Evolutionary conservation across 1,140 invertebrate genomes (phyloP).

Genomic region (Cotesia vestalis): DNA sequence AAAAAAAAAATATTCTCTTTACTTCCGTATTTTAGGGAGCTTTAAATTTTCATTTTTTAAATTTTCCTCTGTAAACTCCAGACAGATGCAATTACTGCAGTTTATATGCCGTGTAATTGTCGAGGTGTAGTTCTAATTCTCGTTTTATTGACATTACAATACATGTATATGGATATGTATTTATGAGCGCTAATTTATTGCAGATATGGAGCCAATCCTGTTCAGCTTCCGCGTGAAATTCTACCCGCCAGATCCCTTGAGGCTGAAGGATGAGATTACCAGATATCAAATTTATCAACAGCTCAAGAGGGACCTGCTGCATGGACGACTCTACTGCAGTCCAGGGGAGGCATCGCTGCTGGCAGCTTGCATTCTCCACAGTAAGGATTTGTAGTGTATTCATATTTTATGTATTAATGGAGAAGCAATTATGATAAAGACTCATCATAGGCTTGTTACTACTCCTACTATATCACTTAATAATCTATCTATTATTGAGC

Average conservation of each 20-base stretch:
- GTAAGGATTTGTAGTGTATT: slow-evolving; percentile 66
- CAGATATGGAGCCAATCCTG: slow-evolving; percentile 85
- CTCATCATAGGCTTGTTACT: neutral
- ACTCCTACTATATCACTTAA: neutral
- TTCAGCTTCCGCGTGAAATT: slow-evolving; percentile 95
- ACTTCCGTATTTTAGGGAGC: too few species aligned
- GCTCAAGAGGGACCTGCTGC: slow-evolving; percentile 90
- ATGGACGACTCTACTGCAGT: slow-evolving; percentile 93
- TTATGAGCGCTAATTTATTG: slow-evolving; percentile 40
- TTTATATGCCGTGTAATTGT: too few species aligned
- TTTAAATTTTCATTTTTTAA: too few species aligned
- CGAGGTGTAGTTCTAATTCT: too few species aligned
- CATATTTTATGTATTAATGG: too few species aligned
- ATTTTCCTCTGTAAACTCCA: too few species aligned
- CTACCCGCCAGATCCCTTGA: slow-evolving; percentile 89
- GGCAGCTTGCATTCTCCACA: slow-evolving; percentile 93
- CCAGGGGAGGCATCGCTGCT: slow-evolving; percentile 87
- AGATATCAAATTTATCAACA: slow-evolving; percentile 94
- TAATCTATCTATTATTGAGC: too few species aligned
- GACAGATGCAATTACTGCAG: too few species aligned
- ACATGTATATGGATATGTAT: neutral
- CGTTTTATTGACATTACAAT: neutral
- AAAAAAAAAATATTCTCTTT: too few species aligned
- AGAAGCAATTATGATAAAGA: slow-evolving; percentile 8
- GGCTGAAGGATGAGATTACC: slow-evolving; percentile 86